phyloP scores from a whole-genome alignment of 2,113 vertebrate species.

The Podilymbus podiceps region DNA sequence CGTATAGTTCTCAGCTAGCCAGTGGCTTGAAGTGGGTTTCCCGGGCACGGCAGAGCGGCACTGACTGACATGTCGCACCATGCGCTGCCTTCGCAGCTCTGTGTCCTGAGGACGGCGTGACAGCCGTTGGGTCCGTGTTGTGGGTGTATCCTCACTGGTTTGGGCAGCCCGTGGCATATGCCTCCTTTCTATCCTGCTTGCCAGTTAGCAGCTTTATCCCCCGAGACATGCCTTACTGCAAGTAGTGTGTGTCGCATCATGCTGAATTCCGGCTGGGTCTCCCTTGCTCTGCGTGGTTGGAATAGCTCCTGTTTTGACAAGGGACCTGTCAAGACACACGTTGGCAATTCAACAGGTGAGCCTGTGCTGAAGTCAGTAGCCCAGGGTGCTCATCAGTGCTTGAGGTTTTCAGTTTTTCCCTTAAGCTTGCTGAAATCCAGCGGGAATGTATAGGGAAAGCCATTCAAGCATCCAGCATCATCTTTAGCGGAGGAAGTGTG shows the following conservation, averaged over 20 bases:
- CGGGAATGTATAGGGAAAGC: background rate
- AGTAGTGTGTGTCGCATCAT: background rate
- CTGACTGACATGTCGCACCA: background rate
- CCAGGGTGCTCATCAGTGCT: background rate
- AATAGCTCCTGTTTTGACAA: background rate
- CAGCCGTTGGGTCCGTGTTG: background rate
- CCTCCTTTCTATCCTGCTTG: background rate
- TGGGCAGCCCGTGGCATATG: background rate
- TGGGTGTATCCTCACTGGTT: background rate
- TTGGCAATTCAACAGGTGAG: background rate
- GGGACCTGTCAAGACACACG: background rate
- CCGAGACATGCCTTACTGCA: background rate
- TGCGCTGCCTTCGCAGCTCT: background rate
- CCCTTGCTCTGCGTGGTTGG: accelerated
- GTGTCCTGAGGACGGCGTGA: background rate
- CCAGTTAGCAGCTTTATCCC: background rate
- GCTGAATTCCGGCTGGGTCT: background rate
- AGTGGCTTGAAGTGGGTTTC: background rate
- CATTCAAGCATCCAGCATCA: background rate
- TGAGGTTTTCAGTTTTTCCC: background rate
- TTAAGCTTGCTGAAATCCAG: background rate
- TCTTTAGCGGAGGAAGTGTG: background rate
- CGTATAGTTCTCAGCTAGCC: background rate
- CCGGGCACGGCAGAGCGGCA: background rate
- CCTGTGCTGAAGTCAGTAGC: background rate